A percentile compares a stretch with the other conserved stretches of the same genome.
Conservation (phyloP, 2,888 invertebrate species). For the Mythimna loreyi region DNA sequence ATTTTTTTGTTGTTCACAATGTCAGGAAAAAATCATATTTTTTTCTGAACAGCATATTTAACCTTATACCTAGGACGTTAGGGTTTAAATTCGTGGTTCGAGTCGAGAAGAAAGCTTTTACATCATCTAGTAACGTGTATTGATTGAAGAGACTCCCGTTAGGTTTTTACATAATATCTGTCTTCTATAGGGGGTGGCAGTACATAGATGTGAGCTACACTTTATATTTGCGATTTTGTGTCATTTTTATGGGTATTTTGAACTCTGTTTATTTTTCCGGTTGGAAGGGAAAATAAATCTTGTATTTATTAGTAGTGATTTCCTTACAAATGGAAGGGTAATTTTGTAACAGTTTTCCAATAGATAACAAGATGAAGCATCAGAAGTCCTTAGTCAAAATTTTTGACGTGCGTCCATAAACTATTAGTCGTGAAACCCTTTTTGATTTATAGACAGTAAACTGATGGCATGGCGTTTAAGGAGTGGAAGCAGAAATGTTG, state of each 20-base stretch:
- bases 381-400: neutral
- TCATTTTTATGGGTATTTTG: constrained; percentile 69
- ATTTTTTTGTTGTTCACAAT: constrained; percentile 82
- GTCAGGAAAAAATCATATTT: constrained; percentile 78
- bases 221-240: constrained; percentile 71
- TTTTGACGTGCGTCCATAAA: too few relatives aligned
- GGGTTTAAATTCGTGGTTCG: constrained; percentile 69
- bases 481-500: too few relatives aligned
- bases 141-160: constrained; percentile 90
- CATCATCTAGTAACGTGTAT: constrained; percentile 89
- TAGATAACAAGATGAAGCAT: neutral
- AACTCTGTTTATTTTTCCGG: constrained; percentile 62
- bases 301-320: constrained; percentile 28
- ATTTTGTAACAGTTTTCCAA: neutral
- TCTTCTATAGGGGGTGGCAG: constrained; percentile 83
- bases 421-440: neutral
- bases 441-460: neutral
- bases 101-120: constrained; percentile 83
- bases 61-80: constrained; percentile 68
- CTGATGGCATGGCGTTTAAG: too few relatives aligned
- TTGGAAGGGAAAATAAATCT: constrained; percentile 40
- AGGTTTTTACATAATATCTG: constrained; percentile 90
- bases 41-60: constrained; percentile 62
- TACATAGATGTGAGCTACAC: constrained; percentile 76
- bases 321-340: constrained; percentile 22